Evolutionary conservation across 30 jellyfish, hydroid and myxozoan genomes (phyloP).

Genomic region (Hydractinia echinata): DNA sequence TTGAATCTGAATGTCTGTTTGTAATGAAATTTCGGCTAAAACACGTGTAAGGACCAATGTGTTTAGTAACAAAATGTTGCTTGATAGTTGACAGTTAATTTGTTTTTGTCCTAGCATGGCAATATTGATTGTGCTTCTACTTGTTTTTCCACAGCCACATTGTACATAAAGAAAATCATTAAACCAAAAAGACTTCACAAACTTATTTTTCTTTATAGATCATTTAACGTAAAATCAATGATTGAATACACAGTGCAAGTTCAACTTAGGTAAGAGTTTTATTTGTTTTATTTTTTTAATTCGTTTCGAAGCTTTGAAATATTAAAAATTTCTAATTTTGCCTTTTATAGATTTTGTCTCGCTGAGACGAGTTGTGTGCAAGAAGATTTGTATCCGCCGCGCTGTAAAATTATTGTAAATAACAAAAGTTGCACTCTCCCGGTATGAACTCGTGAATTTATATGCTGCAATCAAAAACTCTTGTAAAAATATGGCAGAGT

Average conservation of each 20-base stretch:
- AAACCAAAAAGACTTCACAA: too few relatives aligned
- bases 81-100: too few relatives aligned
- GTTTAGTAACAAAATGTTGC: too few relatives aligned
- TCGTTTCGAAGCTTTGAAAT: background rate
- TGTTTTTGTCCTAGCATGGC: too few relatives aligned
- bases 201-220: slow-evolving; percentile 33
- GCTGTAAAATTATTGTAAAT: slow-evolving; percentile 58
- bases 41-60: too few relatives aligned
- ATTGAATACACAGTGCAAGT: slow-evolving; percentile 82
- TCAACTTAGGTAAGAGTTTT: slow-evolving; percentile 61
- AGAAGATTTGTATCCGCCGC: slow-evolving; percentile 85
- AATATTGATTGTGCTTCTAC: too few relatives aligned
- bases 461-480: background rate
- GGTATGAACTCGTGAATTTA: slow-evolving; percentile 29
- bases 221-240: slow-evolving; percentile 62
- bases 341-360: slow-evolving; percentile 57
- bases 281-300: too few relatives aligned
- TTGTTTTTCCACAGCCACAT: too few relatives aligned
- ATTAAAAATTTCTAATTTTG: background rate
- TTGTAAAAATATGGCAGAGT: background rate
- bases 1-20: too few relatives aligned
- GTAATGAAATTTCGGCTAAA: too few relatives aligned
- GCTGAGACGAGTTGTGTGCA: slow-evolving; percentile 91
- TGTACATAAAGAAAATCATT: too few relatives aligned
- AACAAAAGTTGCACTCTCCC: slow-evolving; percentile 74